These are phyloP conservation scores for Tamias sibiricus DNA, from an alignment of 2,113 vertebrate genomes.

Conservation along the genomic window DNA sequence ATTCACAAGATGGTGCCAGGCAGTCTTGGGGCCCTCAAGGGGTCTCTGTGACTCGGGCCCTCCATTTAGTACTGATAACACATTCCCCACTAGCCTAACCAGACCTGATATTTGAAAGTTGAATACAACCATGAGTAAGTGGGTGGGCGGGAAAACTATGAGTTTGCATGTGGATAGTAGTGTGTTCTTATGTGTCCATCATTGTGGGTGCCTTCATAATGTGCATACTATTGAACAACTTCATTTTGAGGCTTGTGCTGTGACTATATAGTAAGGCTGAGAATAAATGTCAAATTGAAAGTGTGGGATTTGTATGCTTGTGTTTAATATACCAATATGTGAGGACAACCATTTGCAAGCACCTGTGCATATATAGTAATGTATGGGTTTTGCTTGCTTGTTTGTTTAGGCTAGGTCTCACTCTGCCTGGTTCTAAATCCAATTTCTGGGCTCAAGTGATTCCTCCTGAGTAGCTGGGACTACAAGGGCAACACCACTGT, in stretches of 20 bases:
- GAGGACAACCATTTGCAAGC: background rate
- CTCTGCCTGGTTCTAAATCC: background rate
- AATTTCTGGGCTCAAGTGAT: background rate
- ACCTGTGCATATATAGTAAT: no score
- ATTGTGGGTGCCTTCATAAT: background rate
- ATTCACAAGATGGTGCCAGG: background rate
- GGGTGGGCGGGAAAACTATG: background rate
- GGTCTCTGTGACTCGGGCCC: background rate
- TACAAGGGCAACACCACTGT: no score
- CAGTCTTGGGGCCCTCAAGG: background rate
- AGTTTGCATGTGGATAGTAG: background rate
- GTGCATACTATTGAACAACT: background rate
- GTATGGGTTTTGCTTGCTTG: background rate
- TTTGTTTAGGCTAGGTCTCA: background rate
- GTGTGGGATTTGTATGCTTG: background rate
- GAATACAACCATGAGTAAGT: background rate
- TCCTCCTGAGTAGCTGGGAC: background rate
- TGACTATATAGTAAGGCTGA: background rate
- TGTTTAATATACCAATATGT: background rate
- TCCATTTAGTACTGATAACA: background rate
- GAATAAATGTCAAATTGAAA: background rate
- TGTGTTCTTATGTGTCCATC: background rate
- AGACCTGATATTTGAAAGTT: background rate
- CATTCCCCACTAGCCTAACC: background rate
- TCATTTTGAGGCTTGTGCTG: background rate